Percentiles rank a stretch among this genome's conserved stretches.
phyloP scores from a whole-genome alignment of 2,113 vertebrate species.

The Misgurnus mizolepis region DNA sequence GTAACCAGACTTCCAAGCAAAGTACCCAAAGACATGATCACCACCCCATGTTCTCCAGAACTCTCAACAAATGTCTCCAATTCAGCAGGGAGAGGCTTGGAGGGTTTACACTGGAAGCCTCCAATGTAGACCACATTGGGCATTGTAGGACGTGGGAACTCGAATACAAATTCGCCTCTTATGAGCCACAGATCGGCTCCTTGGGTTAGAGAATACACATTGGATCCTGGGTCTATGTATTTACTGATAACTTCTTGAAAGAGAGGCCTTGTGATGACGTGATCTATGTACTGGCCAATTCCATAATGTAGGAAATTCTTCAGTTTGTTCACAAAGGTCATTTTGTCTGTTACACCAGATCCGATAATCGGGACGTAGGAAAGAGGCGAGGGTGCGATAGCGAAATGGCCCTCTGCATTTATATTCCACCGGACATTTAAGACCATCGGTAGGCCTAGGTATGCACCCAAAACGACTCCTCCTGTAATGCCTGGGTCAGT shows the following conservation, averaged over 20 bases:
- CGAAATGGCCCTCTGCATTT: conserved; percentile 62
- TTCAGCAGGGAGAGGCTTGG: conserved; percentile 55
- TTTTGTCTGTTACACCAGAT: conserved; percentile 59
- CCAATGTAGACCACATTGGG: conserved; percentile 64
- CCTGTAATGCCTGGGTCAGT: conserved; percentile 61
- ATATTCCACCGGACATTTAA: conserved; percentile 65
- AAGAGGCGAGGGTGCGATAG: conserved; percentile 62
- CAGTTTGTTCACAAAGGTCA: conserved; percentile 59
- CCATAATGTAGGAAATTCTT: conserved; percentile 57
- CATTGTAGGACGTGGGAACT: conserved; percentile 66
- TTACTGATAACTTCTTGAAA: conserved; percentile 57
- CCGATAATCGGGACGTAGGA: conserved; percentile 64
- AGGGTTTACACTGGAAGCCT: conserved; percentile 62
- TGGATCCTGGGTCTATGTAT: conserved; percentile 53
- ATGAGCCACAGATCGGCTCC: conserved; percentile 65
- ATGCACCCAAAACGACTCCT: conserved; percentile 60
- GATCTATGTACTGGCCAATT: conserved; percentile 47
- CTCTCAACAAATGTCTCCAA: conserved; percentile 60
- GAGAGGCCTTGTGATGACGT: conserved; percentile 50
- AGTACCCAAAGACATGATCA: conserved; percentile 63
- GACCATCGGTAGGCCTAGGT: conserved; percentile 61
- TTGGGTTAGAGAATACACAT: conserved; percentile 58
- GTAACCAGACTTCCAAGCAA: conserved; percentile 51
- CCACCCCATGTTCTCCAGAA: conserved; percentile 59
- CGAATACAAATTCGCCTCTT: conserved; percentile 65